Evolutionary conservation across 2,797 vertebrate species (phyloP).

Genomic region (Rhynchotus rufescens): DNA sequence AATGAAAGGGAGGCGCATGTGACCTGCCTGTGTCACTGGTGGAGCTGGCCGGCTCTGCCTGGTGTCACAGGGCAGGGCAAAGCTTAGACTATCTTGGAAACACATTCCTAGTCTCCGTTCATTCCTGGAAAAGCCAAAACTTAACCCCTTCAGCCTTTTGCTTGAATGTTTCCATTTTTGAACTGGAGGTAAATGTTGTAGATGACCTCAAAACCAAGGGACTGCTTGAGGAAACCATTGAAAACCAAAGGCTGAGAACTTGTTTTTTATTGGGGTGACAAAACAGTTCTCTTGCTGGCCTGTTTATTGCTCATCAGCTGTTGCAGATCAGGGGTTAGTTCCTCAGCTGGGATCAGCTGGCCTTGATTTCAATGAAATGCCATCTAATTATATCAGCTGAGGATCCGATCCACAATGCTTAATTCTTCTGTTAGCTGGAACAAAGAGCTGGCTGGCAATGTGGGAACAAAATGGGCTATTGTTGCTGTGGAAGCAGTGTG

Average conservation of each 20-base stretch:
- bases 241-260: background rate
- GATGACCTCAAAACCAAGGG: background rate
- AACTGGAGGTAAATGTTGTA: background rate
- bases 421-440: constrained; percentile 42
- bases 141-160: background rate
- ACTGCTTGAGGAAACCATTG: background rate
- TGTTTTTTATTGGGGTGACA: background rate
- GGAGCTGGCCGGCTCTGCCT: background rate
- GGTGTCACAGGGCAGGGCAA: background rate
- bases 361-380: constrained; percentile 29
- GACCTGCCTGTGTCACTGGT: background rate
- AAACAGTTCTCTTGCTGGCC: background rate
- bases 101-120: background rate
- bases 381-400: constrained; percentile 55
- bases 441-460: constrained; percentile 32
- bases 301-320: background rate
- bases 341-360: constrained; percentile 46
- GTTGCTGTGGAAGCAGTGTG: background rate
- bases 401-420: constrained; percentile 38
- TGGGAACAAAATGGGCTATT: constrained; percentile 24
- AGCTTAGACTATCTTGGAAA: background rate
- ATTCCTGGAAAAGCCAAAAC: background rate
- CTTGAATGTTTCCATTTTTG: background rate
- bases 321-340: constrained; percentile 3
- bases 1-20: background rate